phyloP scores from a whole-genome alignment of 2,888 invertebrate species.

The Yponomeuta plumbellus region DNA sequence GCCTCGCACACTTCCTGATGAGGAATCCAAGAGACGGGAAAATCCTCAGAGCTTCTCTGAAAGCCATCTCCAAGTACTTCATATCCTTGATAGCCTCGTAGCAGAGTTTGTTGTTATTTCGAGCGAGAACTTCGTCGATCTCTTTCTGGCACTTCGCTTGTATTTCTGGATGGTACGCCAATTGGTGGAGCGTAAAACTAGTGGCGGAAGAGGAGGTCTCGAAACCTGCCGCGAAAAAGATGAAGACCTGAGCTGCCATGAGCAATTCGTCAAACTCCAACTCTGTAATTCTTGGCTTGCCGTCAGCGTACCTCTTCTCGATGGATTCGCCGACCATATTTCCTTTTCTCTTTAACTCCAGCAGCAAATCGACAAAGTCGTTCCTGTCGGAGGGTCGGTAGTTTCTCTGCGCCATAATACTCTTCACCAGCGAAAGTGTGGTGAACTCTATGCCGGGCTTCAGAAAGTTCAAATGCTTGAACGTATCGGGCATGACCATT shows the following conservation, averaged over 20 bases:
- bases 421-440: constrained; percentile 7
- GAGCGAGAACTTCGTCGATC: constrained; percentile 38
- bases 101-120: constrained; percentile 35
- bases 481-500: constrained; percentile 4
- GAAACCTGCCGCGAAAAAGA: constrained; percentile 52
- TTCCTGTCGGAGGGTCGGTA: constrained; percentile 17
- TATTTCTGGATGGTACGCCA: constrained; percentile 42
- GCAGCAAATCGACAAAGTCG: constrained; percentile 20
- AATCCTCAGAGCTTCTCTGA: constrained; percentile 48
- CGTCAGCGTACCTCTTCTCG: constrained; percentile 13
- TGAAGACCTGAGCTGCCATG: constrained; percentile 32
- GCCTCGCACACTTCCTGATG: constrained; percentile 35
- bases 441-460: constrained; percentile 18
- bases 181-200: constrained; percentile 48
- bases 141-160: constrained; percentile 43
- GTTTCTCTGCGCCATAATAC: constrained; percentile 18
- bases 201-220: constrained; percentile 53
- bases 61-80: constrained; percentile 44
- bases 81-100: constrained; percentile 50
- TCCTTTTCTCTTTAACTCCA: constrained; percentile 17
- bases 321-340: constrained; percentile 19
- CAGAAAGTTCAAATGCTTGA: constrained; percentile 12
- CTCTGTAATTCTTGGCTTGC: constrained; percentile 12
- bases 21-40: constrained; percentile 53
- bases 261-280: constrained; percentile 19